phyloP scores from a whole-genome alignment of 2,113 vertebrate genomes.

The Plotosus lineatus region DNA sequence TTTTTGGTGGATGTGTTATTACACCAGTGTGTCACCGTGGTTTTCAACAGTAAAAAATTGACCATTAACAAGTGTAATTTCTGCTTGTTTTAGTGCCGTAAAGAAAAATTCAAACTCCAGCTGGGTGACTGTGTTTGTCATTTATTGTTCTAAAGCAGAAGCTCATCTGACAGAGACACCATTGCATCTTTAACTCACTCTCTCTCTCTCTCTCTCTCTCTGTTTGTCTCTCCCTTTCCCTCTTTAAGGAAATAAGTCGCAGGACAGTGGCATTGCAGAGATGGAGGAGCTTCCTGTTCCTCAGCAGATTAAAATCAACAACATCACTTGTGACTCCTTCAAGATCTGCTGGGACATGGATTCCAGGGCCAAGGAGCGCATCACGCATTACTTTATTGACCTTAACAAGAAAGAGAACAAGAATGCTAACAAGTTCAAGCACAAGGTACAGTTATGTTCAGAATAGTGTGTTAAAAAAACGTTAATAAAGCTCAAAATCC shows the following conservation, averaged over 20 bases:
- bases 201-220: not conserved
- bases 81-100: not conserved
- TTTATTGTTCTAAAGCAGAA: not conserved
- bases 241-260: slow-evolving; percentile 76
- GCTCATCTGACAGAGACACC: not conserved
- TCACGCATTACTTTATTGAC: slow-evolving; percentile 99
- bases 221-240: not conserved
- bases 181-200: not conserved
- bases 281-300: slow-evolving; percentile 97
- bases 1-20: too few species aligned
- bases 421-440: slow-evolving; percentile 99
- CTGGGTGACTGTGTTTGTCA: not conserved
- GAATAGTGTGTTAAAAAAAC: too few species aligned
- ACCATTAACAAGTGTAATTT: not conserved
- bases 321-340: slow-evolving; percentile 99
- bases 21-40: too few species aligned
- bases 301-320: slow-evolving; percentile 97
- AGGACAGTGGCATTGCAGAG: slow-evolving; percentile 93
- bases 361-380: slow-evolving; percentile 90
- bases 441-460: too few species aligned
- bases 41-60: too few species aligned
- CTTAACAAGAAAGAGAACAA: slow-evolving; percentile 99
- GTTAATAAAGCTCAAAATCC: too few species aligned
- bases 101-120: not conserved
- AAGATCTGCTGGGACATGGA: slow-evolving; percentile 99